Evolutionary conservation across 2,888 invertebrate species (phyloP).

Genomic region (Tinea semifulvella): DNA sequence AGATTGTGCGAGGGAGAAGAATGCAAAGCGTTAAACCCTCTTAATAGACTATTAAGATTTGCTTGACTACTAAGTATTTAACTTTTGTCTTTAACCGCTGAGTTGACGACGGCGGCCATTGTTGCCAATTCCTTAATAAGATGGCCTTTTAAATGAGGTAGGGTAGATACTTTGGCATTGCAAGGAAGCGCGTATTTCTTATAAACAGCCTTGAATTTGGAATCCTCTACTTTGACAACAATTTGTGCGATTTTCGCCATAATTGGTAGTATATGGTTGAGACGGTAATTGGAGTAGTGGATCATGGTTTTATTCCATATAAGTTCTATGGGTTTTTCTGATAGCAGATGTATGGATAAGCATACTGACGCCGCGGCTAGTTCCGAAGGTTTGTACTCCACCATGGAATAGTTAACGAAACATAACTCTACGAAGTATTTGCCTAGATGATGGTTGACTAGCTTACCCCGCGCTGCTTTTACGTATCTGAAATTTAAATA

Average conservation of each 20-base stretch:
- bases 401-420: slow-evolving; percentile 81
- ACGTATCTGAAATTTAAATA: slow-evolving; percentile 68
- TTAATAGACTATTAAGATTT: too few relatives aligned
- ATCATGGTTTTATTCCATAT: slow-evolving; percentile 79
- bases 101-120: too few relatives aligned
- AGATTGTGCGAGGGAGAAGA: too few relatives aligned
- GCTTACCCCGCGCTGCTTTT: slow-evolving; percentile 67
- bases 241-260: slow-evolving; percentile 75
- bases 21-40: too few relatives aligned
- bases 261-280: slow-evolving; percentile 73
- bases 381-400: slow-evolving; percentile 82
- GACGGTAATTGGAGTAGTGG: slow-evolving; percentile 79
- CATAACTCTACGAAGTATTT: slow-evolving; percentile 92
- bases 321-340: slow-evolving; percentile 51
- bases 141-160: slow-evolving; percentile 68
- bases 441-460: slow-evolving; percentile 78
- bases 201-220: slow-evolving; percentile 75
- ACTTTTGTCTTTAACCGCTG: too few relatives aligned
- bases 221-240: slow-evolving; percentile 72
- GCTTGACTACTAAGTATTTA: too few relatives aligned
- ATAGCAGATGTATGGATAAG: slow-evolving; percentile 69
- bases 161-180: slow-evolving; percentile 70
- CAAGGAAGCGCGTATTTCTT: slow-evolving; percentile 70
- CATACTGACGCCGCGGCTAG: slow-evolving; percentile 84
- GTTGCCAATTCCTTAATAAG: slow-evolving; percentile 33